Evolutionary conservation across 2,888 invertebrate genomes (phyloP), one percentile per base, ranked within the genome.

Genomic region (Polylopha cassiicola): DNA sequence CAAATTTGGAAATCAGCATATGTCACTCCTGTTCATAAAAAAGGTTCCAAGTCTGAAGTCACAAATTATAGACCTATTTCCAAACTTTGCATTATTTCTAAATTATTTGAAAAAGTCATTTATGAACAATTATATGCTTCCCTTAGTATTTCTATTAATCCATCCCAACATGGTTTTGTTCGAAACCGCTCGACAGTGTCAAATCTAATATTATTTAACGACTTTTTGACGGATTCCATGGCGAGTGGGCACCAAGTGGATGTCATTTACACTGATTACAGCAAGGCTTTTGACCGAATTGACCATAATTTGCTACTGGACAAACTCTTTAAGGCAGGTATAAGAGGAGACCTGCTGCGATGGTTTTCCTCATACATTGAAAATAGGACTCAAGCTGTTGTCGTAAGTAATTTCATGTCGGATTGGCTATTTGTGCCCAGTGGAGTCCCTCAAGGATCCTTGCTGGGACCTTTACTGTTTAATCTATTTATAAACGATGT

Each of bases 131-230:
- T 47, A 1, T 50, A 50, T 9, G n/a, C 21, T 2, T 17, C 39
- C 1, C 4, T 50, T 1, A 32, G 24, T 8, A n/a, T 13, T 8
- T 20, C 23, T 2, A 37, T 50, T 10, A 36, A 24, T 1, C 9
- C 23, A n/a, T 39, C 43, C 18, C 53, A 49, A 15, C 50, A 53
- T 15, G 50, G 53, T 1, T 53, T 53, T 22, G 3, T 54, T 0
- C 37, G 18, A 7, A 9, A 24, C 4, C 8, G 39, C 11, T 44
- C 32, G 4, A 39, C 44, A 14, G 21, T 27, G 13, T 24, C 33
- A 1, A 39, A 39, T 21, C 39, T 39, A 15, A 9, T 27, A 3
- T 14, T 39, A 1, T n/a, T 16, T 1, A 13, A 36, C 15, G 32
- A 44, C 9, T 28, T 16, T 28, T 9, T 39, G 11, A 32, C 32